These are phyloP conservation scores for Paedocypris micromegethes DNA, from an alignment of 2,797 vertebrate species.

Conservation along the genomic window DNA sequence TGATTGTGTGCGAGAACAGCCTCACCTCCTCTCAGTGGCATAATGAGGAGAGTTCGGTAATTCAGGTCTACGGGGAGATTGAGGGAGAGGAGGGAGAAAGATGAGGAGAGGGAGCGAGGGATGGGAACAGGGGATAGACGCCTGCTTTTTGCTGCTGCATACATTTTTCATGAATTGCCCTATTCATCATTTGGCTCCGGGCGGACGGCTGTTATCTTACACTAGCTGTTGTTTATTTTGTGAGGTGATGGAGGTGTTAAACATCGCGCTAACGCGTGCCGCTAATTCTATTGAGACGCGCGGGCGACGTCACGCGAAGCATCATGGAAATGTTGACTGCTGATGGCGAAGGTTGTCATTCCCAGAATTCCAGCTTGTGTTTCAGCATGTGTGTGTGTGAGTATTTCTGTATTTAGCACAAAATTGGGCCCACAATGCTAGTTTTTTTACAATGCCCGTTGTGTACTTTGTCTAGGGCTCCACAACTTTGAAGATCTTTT, in stretches of 20 bases:
- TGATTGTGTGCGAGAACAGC: constrained; percentile 34
- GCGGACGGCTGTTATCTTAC: constrained; percentile 48
- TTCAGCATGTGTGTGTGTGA: constrained; percentile 10
- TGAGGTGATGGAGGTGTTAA: constrained; percentile 52
- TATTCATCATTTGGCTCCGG: constrained; percentile 47
- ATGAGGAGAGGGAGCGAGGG: constrained; percentile 36
- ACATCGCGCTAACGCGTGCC: constrained; percentile 13
- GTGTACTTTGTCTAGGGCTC: too few species aligned
- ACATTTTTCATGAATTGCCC: constrained; percentile 54
- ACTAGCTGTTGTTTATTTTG: constrained; percentile 41
- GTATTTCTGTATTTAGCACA: background rate
- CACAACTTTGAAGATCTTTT: too few species aligned
- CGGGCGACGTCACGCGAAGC: constrained; percentile 54
- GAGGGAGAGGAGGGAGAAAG: constrained; percentile 33
- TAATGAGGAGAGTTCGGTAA: constrained; percentile 48
- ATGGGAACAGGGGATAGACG: constrained; percentile 11
- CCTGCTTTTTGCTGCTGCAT: constrained; percentile 45
- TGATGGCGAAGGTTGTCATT: constrained; percentile 39
- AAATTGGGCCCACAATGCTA: too few species aligned
- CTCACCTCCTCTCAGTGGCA: constrained; percentile 23
- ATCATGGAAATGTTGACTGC: constrained; percentile 65
- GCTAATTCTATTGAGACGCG: constrained; percentile 52
- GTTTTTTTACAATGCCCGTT: too few species aligned
- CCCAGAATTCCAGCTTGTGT: background rate
- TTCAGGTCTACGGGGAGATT: constrained; percentile 44